These are phyloP conservation scores for Hypsibius dujardini DNA, from an alignment of 1,140 invertebrate genomes.

Conservation along the genomic window DNA sequence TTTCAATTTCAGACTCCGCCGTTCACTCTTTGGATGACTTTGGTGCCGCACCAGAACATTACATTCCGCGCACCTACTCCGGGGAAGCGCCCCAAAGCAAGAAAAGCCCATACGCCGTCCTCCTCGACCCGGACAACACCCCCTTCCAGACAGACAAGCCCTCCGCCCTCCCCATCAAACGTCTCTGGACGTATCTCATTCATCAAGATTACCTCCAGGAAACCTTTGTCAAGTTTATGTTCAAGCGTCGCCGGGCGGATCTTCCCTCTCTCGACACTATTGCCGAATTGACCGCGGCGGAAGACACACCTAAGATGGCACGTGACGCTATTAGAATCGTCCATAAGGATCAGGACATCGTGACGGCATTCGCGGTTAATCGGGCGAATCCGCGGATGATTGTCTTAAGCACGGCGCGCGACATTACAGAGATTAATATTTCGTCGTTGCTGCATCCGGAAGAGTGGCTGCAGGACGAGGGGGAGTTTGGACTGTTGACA, in stretches of 20 bases:
- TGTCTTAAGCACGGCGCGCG: conserved; percentile 76
- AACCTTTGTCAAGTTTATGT: conserved; percentile 84
- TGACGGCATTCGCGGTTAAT: conserved; percentile 89
- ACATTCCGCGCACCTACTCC: conserved; percentile 50
- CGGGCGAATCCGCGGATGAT: conserved; percentile 63
- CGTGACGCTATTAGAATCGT: conserved; percentile 64
- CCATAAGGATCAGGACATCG: conserved; percentile 96
- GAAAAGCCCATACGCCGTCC: conserved; percentile 47
- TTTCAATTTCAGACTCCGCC: background rate
- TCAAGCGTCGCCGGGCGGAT: conserved; percentile 49
- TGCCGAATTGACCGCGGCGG: conserved; percentile 23
- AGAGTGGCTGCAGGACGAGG: conserved; percentile 76
- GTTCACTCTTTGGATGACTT: conserved; percentile 53
- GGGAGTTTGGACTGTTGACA: conserved; percentile 78
- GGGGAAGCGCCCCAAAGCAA: conserved; percentile 67
- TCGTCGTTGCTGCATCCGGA: conserved; percentile 66
- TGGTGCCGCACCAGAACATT: conserved; percentile 47
- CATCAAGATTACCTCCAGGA: conserved; percentile 80
- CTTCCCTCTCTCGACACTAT: conserved; percentile 21
- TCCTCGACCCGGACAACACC: conserved; percentile 80
- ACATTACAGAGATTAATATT: conserved; percentile 94
- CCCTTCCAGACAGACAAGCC: conserved; percentile 58
- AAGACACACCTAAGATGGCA: conserved; percentile 25
- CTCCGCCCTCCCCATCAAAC: conserved; percentile 56
- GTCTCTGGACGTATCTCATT: conserved; percentile 83